phyloP scores from a whole-genome alignment of 2,797 vertebrate genomes.

The Rhincodon typus region DNA sequence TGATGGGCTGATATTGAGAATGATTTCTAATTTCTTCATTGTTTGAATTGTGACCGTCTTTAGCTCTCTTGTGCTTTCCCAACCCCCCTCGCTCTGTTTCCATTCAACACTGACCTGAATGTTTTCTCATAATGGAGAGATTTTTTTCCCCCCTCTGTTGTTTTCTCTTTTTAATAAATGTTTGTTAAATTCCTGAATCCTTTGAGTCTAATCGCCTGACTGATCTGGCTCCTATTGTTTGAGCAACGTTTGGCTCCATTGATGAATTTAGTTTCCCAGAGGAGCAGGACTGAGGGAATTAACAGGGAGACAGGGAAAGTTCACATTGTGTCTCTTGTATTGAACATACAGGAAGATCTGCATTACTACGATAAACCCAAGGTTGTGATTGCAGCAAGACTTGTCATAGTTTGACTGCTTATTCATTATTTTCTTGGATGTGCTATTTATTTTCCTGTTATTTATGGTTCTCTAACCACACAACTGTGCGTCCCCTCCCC shows the following conservation, averaged over 20 bases:
- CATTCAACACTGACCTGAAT: background rate
- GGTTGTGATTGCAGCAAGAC: background rate
- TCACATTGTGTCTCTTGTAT: slow-evolving; percentile 23
- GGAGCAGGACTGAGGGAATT: slow-evolving; percentile 14
- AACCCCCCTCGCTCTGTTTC: background rate
- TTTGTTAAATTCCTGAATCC: slow-evolving; percentile 23
- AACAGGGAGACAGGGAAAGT: slow-evolving; percentile 13
- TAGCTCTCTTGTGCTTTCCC: background rate
- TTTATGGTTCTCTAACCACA: background rate
- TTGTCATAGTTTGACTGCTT: background rate
- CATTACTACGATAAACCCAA: slow-evolving; percentile 15
- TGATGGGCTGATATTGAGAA: background rate
- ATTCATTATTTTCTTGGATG: slow-evolving; percentile 4
- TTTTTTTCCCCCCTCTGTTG: background rate
- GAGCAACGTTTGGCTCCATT: slow-evolving; percentile 13
- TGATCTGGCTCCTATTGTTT: slow-evolving; percentile 34
- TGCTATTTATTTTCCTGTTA: slow-evolving; percentile 16
- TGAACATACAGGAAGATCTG: slow-evolving; percentile 32
- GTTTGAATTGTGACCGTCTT: background rate
- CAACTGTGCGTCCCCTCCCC: background rate
- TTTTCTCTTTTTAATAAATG: slow-evolving; percentile 6
- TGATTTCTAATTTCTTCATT: background rate
- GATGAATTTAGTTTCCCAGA: slow-evolving; percentile 31
- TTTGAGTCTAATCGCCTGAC: slow-evolving; percentile 31
- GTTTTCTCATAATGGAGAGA: slow-evolving; percentile 14